Percentiles rank a stretch among this genome's conserved stretches.
Evolutionary conservation across 2,888 invertebrate species (phyloP).

Genomic region (Tethea ocularis): DNA sequence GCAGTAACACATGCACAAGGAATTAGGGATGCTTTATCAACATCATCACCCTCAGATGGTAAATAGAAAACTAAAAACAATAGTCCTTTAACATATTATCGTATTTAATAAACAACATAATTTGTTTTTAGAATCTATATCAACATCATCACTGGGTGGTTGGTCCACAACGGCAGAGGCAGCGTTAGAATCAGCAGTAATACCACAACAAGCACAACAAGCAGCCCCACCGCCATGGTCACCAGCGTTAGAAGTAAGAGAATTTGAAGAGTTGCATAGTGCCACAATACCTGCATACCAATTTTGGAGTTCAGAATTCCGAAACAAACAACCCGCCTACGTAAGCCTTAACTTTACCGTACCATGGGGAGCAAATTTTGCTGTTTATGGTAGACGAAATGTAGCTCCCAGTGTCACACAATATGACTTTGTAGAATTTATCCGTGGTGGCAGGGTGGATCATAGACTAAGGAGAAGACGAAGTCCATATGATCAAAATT

Average conservation of each 20-base stretch:
- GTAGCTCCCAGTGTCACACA: conserved; percentile 98
- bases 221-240: conserved; percentile 91
- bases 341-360: conserved; percentile 94
- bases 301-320: conserved; percentile 97
- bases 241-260: conserved; percentile 90
- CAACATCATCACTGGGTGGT: conserved; percentile 75
- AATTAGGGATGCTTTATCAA: conserved; percentile 87
- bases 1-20: conserved; percentile 95
- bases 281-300: conserved; percentile 95
- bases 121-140: conserved; percentile 86
- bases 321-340: conserved; percentile 95
- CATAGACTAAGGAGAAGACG: conserved; percentile 87
- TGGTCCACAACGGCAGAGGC: conserved; percentile 82
- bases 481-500: conserved; percentile 62
- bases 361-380: conserved; percentile 97
- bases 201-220: conserved; percentile 88
- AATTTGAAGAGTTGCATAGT: conserved; percentile 92
- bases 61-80: conserved; percentile 25
- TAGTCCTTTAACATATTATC: neutral
- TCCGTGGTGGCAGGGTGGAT: conserved; percentile 93
- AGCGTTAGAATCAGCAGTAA: conserved; percentile 81
- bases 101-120: conserved; percentile 17
- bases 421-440: conserved; percentile 98
- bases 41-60: conserved; percentile 79
- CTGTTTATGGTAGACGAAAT: conserved; percentile 97